Percentiles rank a stretch among this genome's conserved stretches.
Conservation (phyloP, 2,888 invertebrate genomes). For the Diaphora mendica region DNA sequence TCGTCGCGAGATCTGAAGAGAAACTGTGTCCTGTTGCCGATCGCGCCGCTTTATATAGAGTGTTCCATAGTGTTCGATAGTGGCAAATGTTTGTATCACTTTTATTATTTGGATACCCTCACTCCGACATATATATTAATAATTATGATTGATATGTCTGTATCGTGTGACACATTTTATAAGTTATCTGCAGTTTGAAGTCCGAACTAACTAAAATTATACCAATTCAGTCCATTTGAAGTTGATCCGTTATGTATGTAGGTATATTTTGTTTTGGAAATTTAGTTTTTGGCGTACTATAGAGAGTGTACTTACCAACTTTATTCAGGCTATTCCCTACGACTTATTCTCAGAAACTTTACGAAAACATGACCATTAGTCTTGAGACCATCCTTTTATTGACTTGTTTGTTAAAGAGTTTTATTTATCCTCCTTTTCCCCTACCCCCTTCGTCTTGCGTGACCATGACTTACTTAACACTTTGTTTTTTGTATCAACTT, state of each 20-base stretch:
- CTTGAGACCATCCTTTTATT: not conserved
- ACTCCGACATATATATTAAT: no score
- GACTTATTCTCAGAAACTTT: not conserved
- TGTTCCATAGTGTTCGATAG: no score
- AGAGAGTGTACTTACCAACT: not conserved
- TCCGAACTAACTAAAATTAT: not conserved
- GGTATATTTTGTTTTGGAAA: not conserved
- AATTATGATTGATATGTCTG: no score
- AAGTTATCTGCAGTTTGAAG: no score
- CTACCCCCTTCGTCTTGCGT: not conserved
- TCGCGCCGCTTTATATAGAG: no score
- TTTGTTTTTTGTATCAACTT: not conserved
- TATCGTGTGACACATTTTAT: no score
- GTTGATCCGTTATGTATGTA: not conserved
- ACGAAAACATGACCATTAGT: constrained; percentile 14
- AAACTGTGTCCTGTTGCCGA: no score
- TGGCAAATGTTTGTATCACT: no score
- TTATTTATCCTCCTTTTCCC: not conserved
- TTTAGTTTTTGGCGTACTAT: not conserved
- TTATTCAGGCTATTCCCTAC: not conserved
- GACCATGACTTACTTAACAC: not conserved
- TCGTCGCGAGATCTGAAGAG: no score
- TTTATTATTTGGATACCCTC: no score
- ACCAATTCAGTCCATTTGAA: not conserved
- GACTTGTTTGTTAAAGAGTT: not conserved